phyloP scores from a whole-genome alignment of 1,140 invertebrate species.

The Drosophila yakuba region DNA sequence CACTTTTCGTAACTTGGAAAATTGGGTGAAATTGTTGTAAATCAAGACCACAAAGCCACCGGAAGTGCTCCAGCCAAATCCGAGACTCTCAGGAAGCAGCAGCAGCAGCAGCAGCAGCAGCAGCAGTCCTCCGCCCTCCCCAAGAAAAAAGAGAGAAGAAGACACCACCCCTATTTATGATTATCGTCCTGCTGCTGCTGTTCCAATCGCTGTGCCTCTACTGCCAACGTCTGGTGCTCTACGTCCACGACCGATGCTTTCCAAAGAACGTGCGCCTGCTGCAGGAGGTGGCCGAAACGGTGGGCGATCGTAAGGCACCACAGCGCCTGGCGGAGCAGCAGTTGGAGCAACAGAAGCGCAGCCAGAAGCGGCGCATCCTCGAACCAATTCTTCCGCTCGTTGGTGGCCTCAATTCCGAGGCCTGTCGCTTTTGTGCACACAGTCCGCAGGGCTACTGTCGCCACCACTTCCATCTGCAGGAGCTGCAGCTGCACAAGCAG shows the following conservation, averaged over 20 bases:
- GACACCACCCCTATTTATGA: conserved; percentile 71
- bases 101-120: conserved; percentile 1
- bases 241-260: conserved; percentile 82
- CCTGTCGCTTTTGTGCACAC: conserved; percentile 82
- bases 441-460: conserved; percentile 81
- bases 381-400: conserved; percentile 62
- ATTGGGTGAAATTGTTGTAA: neutral
- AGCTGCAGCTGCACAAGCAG: conserved; percentile 53
- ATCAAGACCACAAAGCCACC: neutral
- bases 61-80: conserved; percentile 19
- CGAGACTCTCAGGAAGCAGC: conserved; percentile 1
- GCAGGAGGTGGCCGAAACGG: conserved; percentile 78
- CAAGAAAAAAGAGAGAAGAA: neutral
- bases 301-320: conserved; percentile 73
- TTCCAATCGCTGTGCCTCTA: conserved; percentile 84
- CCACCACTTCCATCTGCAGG: conserved; percentile 79
- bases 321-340: conserved; percentile 69
- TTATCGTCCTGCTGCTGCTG: conserved; percentile 83
- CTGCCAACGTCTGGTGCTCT: conserved; percentile 80
- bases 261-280: conserved; percentile 78
- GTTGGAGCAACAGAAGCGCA: conserved; percentile 59
- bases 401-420: conserved; percentile 56
- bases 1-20: neutral
- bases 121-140: neutral
- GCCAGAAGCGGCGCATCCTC: conserved; percentile 64